Conservation (phyloP, 2,113 vertebrate species). For the Nothocercus nigrocapillus region DNA sequence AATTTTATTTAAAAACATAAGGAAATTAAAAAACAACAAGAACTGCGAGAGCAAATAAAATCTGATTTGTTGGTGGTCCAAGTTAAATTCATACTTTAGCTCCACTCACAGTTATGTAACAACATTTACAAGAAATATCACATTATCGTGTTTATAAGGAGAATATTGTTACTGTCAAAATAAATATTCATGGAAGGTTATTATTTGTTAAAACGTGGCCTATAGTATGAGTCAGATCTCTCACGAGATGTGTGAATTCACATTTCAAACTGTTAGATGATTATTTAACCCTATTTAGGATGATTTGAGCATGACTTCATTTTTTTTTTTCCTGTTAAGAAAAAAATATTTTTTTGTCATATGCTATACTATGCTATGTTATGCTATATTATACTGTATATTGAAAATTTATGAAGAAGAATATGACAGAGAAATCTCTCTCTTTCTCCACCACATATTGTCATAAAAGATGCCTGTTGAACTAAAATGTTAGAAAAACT, state of each 20-base stretch:
- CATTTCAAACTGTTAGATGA: not conserved
- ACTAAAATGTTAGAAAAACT: not conserved
- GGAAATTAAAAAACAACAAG: not conserved
- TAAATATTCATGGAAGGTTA: not conserved
- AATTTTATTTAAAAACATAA: not conserved
- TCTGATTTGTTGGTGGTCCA: not conserved
- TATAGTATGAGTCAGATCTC: not conserved
- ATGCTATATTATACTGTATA: fast-evolving
- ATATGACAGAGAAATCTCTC: not conserved
- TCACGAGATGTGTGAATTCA: not conserved
- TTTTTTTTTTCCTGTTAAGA: not conserved
- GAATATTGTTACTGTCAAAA: not conserved
- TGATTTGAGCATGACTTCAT: not conserved
- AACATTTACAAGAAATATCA: not conserved
- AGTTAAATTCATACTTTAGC: not conserved
- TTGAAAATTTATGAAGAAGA: not conserved
- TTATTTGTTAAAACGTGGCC: not conserved
- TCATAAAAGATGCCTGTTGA: not conserved
- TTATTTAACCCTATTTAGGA: not conserved
- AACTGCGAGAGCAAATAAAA: not conserved
- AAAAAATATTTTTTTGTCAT: not conserved
- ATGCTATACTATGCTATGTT: not conserved
- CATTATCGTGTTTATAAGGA: not conserved
- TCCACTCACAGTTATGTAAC: not conserved
- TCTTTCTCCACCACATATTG: fast-evolving